Evolutionary conservation across 1,140 invertebrate genomes (phyloP), one percentile per base, ranked within the genome.

Genomic region (Pseudoatta argentina): DNA sequence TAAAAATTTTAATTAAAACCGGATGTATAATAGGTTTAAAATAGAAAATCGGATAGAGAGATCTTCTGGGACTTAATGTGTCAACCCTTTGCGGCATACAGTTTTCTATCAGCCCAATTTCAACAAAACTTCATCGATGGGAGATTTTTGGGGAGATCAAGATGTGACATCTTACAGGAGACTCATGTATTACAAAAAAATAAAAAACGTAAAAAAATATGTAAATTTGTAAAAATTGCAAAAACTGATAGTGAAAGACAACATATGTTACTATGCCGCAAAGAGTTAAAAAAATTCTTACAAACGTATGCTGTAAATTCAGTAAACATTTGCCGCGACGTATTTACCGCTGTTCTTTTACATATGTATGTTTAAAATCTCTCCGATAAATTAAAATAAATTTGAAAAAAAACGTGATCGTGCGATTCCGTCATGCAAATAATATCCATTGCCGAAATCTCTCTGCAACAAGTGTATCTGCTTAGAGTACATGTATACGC

Each of bases 401-500:
- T n/a, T 78, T 53, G 14, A 85, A 75, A 51, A 63, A 73, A 59
- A 59, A 27, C 34, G 21, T 85, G 39, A 57, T 48, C 69, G 69
- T 72, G 75, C n/a, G 48, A 55, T 81, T 73, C 34, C 48, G 51
- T 75, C 30, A 79, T 87, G 86, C 48, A 88, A 90, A 87, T 85
- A 73, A 89, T 86, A 86, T 77, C 53, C 12, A 39, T 86, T 30
- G 73, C 51, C 83, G 75, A 69, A 88, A 88, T 59, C 75, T 88
- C 73, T 88, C 73, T 61, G 67, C 86, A 91, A 91, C 79, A 77
- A 83, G 85, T 88, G 57, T 90, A 91, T 90, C 79, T 87, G 87
- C 75, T 91, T 87, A 91, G 63, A 91, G 64, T 88, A 90, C 64
- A 87, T 86, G 55, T 75, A 75, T 73, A 83, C 8, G 79, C 83